These are phyloP conservation scores for Dipodomys merriami DNA, from an alignment of 2,113 vertebrate species.

Conservation along the genomic window DNA sequence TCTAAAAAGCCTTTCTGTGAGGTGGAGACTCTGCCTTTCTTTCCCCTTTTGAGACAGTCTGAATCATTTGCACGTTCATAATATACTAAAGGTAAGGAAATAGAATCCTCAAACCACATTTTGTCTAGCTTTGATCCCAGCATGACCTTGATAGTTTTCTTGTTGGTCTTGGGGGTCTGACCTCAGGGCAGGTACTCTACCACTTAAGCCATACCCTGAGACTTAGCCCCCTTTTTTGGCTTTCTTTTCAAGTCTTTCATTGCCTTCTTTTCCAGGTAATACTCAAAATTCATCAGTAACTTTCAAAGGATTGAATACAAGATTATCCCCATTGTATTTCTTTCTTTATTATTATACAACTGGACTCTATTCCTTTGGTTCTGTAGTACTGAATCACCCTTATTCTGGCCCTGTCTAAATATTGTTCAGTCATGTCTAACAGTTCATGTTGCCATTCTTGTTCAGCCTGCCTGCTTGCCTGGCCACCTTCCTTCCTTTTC, in stretches of 20 bases:
- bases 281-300: neutral
- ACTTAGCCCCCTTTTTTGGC: neutral
- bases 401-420: neutral
- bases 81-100: neutral
- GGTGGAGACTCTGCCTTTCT: neutral
- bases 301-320: slow-evolving; percentile 1
- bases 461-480: no score
- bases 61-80: neutral
- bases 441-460: neutral
- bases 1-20: neutral
- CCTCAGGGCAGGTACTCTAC: no score
- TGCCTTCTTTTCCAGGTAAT: neutral
- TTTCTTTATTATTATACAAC: neutral
- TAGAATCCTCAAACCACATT: neutral
- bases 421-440: neutral
- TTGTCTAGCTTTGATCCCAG: neutral
- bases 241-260: neutral
- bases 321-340: neutral
- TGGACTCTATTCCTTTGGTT: neutral
- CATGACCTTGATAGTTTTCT: neutral
- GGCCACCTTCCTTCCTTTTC: no score
- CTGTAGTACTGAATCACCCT: neutral
- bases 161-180: neutral
- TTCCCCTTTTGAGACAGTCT: neutral
- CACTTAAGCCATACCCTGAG: neutral